Evolutionary conservation across 2,113 vertebrate species (phyloP).

Genomic region (Zingel zingel): DNA sequence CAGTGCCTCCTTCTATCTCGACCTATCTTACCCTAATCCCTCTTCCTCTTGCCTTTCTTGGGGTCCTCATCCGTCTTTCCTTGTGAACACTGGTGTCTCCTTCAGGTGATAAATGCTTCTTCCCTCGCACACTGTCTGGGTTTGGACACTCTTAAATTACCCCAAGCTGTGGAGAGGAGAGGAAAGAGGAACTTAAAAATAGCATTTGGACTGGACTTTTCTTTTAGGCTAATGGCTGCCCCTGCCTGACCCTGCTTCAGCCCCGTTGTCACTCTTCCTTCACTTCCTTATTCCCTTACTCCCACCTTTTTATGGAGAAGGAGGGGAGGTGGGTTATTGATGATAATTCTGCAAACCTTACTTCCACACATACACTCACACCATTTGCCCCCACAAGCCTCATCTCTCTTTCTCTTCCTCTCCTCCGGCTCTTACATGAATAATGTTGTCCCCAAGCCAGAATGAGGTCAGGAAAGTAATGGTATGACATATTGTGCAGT

Average conservation of each 20-base stretch:
- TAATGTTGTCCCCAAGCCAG: constrained; percentile 81
- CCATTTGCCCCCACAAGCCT: constrained; percentile 55
- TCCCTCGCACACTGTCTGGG: constrained; percentile 64
- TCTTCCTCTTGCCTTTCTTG: constrained; percentile 32
- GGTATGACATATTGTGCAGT: constrained; percentile 78
- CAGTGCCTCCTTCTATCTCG: constrained; percentile 14
- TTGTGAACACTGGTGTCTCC: constrained; percentile 76
- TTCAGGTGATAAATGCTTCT: constrained; percentile 80
- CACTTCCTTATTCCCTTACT: constrained; percentile 49
- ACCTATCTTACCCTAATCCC: constrained; percentile 31
- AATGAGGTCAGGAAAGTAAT: constrained; percentile 84
- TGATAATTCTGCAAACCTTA: constrained; percentile 77
- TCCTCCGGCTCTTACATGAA: constrained; percentile 75
- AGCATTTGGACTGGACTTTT: constrained; percentile 71
- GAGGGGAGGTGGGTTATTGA: constrained; percentile 79
- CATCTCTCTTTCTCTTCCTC: constrained; percentile 66
- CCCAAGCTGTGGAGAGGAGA: constrained; percentile 68
- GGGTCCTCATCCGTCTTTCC: constrained; percentile 65
- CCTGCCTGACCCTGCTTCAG: constrained; percentile 50
- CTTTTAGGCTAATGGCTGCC: constrained; percentile 74
- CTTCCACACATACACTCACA: constrained; percentile 33
- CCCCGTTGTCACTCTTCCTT: constrained; percentile 48
- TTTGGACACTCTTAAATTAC: constrained; percentile 81
- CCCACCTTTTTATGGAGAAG: constrained; percentile 46
- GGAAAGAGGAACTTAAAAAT: constrained; percentile 79